Base-by-base conservation (phyloP, 2,797 vertebrate genomes). In the Epinephelus malabaricus region DNA sequence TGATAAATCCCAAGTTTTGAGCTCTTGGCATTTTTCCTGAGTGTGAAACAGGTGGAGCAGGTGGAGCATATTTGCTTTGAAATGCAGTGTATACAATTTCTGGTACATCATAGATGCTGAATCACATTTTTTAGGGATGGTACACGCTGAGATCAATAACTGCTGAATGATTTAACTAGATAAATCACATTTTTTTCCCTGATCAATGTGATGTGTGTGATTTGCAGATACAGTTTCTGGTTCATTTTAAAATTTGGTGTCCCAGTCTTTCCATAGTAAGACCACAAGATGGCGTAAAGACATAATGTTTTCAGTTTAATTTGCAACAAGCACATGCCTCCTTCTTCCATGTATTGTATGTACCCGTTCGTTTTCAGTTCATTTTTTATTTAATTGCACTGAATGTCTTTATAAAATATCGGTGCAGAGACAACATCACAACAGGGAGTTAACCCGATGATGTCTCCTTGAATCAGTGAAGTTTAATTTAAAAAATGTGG, bases 251-350 rank as follows among this genome's bases (percentile, higher is more conserved):
- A 21, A 5, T 49, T 19, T 61, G 3, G 11, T 61, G 14, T 72
- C 3, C 0, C 3, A 15, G 77, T 59, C 17, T 2, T 88, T 87
- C 10, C 19, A 12, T 1, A 46, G 61, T 18, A 68, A 82, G 63
- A 71, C 89, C 92, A 93, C 89, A 72, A 91, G 92, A 83, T 88
- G 90, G 88, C 86, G 23, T 2, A 0, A 73, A 69, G 11, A 69
- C 59, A 56, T 75, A 73, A 81, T 15, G 0, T 78, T 88, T 81
- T 7, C 7, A 25, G 49, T 25, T 12, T 25, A 60, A 50, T 45
- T 17, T 1, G 15, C 15, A 53, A 60, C 30, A 71, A 45, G 13
- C 6, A 18, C 14, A 17, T 17, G 51, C 55, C 18, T 21, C 9
- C 14, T 3, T 18, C 1, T 45, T 25, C 4, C 54, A 21, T 40